Evolutionary conservation across 2,888 invertebrate species (phyloP).

Genomic region (Mythimna pallens): DNA sequence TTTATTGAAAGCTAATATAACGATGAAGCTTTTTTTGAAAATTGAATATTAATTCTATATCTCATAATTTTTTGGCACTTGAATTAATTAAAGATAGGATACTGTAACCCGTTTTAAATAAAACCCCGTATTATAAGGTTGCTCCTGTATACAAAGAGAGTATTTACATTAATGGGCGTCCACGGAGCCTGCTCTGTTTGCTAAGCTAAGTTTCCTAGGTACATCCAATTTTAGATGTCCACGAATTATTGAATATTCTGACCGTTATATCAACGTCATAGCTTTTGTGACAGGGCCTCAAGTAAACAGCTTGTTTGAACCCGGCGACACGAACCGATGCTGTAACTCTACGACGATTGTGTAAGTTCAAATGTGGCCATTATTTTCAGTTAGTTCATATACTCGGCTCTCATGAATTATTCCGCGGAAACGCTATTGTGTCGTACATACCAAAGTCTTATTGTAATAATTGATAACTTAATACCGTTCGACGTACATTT

Average conservation of each 20-base stretch:
- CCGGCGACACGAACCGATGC: constrained; percentile 47
- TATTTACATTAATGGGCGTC: constrained; percentile 22
- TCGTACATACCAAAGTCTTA: constrained; percentile 62
- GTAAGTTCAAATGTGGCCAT: constrained; percentile 64
- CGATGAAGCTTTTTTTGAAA: background rate
- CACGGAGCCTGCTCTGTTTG: background rate
- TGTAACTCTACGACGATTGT: constrained; percentile 67
- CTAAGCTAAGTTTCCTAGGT: constrained; percentile 15
- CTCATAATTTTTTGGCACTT: background rate
- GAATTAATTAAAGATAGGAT: constrained; percentile 17
- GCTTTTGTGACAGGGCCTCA: constrained; percentile 40
- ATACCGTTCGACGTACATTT: constrained; percentile 52
- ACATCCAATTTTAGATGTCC: constrained; percentile 17
- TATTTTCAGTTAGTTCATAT: constrained; percentile 71
- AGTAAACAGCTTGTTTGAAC: constrained; percentile 48
- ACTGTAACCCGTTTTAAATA: constrained; percentile 1
- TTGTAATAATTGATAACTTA: constrained; percentile 69
- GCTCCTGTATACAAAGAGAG: constrained; percentile 24
- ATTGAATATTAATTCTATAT: background rate
- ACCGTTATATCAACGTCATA: constrained; percentile 21
- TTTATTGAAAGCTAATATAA: background rate
- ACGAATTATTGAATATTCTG: constrained; percentile 37
- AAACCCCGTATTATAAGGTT: constrained; percentile 2
- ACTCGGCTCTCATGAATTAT: constrained; percentile 69
- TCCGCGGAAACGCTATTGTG: constrained; percentile 67